A percentile compares a stretch with the other conserved stretches of the same genome.
phyloP scores from a whole-genome alignment of 2,797 vertebrate genomes.

The Pangasius djambal region DNA sequence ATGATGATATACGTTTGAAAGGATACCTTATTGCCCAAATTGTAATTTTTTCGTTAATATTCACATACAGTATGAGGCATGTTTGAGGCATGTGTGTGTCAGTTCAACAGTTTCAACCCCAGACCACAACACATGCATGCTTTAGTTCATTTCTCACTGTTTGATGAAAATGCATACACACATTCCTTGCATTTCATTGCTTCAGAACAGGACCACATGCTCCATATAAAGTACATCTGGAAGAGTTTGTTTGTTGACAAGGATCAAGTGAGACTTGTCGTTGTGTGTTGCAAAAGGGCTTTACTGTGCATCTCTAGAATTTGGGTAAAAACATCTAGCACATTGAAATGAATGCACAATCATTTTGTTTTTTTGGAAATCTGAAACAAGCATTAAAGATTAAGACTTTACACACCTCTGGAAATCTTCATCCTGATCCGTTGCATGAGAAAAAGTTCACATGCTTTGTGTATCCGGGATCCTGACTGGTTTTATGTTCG shows the following conservation, averaged over 20 bases:
- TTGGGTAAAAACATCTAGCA: conserved; percentile 3
- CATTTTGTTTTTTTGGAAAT: not conserved
- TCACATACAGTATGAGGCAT: not conserved
- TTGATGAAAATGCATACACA: conserved; percentile 27
- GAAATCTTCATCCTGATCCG: conserved; percentile 14
- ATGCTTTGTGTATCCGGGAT: conserved; percentile 35
- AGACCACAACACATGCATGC: conserved; percentile 38
- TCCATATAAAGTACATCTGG: conserved; percentile 64
- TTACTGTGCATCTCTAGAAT: conserved; percentile 58
- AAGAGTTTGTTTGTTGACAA: conserved; percentile 61
- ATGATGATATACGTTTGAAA: not conserved
- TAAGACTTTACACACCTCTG: not conserved
- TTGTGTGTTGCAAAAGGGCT: conserved; percentile 64
- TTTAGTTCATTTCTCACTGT: conserved; percentile 21
- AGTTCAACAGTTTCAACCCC: conserved; percentile 17
- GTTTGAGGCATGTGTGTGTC: not conserved
- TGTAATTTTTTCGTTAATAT: not conserved
- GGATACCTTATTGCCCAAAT: not conserved
- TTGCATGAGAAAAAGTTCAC: conserved; percentile 1
- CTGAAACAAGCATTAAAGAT: not conserved
- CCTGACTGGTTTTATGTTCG: conserved; percentile 36
- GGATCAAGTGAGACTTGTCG: conserved; percentile 58
- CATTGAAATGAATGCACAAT: conserved; percentile 24
- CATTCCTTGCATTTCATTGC: conserved; percentile 55
- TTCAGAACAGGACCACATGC: conserved; percentile 59